Conservation (phyloP, 2,113 vertebrate genomes). For the Tringa solitaria region DNA sequence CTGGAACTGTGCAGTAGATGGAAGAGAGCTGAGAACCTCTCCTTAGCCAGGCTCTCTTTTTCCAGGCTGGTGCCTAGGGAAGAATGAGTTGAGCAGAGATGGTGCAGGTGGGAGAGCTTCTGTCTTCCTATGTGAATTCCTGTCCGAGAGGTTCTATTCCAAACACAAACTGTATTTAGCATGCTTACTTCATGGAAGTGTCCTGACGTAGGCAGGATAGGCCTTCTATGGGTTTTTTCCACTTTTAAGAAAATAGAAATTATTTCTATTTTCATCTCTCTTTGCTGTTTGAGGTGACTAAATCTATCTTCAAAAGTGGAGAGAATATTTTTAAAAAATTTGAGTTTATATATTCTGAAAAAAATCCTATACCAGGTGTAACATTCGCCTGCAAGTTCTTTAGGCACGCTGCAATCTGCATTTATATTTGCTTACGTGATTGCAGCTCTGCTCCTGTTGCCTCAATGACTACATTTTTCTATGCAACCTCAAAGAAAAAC, state of each 20-base stretch:
- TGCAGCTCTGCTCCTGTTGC: background rate
- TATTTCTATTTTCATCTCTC: background rate
- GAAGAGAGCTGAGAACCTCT: background rate
- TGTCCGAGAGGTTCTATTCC: background rate
- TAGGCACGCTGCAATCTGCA: background rate
- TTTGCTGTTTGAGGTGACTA: background rate
- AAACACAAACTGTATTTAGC: background rate
- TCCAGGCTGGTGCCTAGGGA: background rate
- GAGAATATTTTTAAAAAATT: background rate
- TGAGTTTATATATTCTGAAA: background rate
- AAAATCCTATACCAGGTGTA: background rate
- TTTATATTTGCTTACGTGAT: background rate
- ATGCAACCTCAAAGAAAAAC: background rate
- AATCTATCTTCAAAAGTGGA: background rate
- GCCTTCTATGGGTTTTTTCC: background rate
- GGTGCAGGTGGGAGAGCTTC: background rate
- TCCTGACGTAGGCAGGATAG: background rate
- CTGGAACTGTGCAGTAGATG: background rate
- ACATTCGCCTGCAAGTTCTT: background rate
- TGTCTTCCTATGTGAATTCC: background rate
- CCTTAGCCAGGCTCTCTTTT: background rate
- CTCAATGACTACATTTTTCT: background rate
- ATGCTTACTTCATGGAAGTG: background rate
- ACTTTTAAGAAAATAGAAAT: background rate
- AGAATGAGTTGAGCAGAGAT: background rate